A percentile compares a stretch with the other conserved stretches of the same genome.
Evolutionary conservation across 2,113 vertebrate species (phyloP).

Genomic region (Myrmecophaga tridactyla): DNA sequence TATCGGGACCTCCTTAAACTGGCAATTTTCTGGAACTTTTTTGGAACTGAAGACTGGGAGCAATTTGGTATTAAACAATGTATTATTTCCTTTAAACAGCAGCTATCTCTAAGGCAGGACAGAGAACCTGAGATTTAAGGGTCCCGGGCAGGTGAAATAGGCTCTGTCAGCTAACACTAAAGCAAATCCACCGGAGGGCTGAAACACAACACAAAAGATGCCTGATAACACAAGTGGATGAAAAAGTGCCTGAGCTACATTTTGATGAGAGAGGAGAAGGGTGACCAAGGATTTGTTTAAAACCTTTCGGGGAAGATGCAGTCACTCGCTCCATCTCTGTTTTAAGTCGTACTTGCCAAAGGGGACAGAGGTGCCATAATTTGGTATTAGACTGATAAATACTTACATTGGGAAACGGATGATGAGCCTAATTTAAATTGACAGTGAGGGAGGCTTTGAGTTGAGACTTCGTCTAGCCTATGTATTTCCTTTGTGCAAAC

Average conservation of each 20-base stretch:
- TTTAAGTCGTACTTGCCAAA: not conserved
- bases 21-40: not conserved
- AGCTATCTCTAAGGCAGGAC: not conserved
- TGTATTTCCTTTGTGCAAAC: not conserved
- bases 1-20: not conserved
- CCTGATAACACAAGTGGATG: not conserved
- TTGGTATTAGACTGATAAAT: not conserved
- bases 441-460: not conserved
- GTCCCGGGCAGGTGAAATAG: not conserved
- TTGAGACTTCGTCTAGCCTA: not conserved
- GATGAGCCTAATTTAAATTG: not conserved
- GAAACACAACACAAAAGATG: not conserved
- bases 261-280: not conserved
- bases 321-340: not conserved
- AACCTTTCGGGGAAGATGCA: not conserved
- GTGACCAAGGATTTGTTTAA: not conserved
- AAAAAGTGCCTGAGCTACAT: not conserved
- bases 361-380: not conserved
- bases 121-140: not conserved
- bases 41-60: not conserved
- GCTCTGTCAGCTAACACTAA: not conserved
- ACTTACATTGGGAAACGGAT: not conserved
- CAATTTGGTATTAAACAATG: not conserved
- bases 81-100: not conserved
- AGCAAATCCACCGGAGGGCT: not conserved